Evolutionary conservation across 2,888 invertebrate genomes (phyloP), one percentile per base, ranked within the genome.

Genomic region (Cinara cedri): DNA sequence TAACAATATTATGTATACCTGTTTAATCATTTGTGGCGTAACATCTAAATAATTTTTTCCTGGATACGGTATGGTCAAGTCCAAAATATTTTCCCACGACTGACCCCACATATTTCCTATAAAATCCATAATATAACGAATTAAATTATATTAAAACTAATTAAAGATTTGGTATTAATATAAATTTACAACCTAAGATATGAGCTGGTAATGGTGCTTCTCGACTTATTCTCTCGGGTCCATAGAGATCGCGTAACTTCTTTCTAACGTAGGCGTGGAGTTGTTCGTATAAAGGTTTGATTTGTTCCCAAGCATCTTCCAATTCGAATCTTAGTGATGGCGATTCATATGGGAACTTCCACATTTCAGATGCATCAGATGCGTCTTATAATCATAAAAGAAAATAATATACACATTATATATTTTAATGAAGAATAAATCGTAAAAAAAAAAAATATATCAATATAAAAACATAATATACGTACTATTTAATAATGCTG

Each of bases 231-330:
- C 92, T 89, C 84, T 95, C 93, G 0, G 93, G 93, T 0, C 96
- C 96, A 84, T 96, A 95, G 44, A 91, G 89, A 84, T 94, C 92
- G 0, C 93, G 89, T 19, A 97, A 88, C 84, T 93, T 93, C 80
- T 93, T 89, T 44, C 97, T 89, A 0, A 96, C 92, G 86, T 96
- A 97, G 0, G 96, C 93, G 84, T 97, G 97, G 1, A 97, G 87
- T 44, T 93, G 89, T 82, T 94, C 92, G 85, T 97, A 97, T 0
- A 97, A 87, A 0, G 96, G 96, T 72, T 91, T 91, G 44, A 97
- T 89, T 86, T 91, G 91, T 84, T 92, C 91, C 94, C 94, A 95
- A 62, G 92, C 91, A 82, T 91, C 91, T 78, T 94, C 93, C 26
- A 96, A 87, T 83, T 95, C 94, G 81, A 91, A 88, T 74, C 91